phyloP scores from a whole-genome alignment of 1,140 invertebrate species.

The Sitophilus oryzae region DNA sequence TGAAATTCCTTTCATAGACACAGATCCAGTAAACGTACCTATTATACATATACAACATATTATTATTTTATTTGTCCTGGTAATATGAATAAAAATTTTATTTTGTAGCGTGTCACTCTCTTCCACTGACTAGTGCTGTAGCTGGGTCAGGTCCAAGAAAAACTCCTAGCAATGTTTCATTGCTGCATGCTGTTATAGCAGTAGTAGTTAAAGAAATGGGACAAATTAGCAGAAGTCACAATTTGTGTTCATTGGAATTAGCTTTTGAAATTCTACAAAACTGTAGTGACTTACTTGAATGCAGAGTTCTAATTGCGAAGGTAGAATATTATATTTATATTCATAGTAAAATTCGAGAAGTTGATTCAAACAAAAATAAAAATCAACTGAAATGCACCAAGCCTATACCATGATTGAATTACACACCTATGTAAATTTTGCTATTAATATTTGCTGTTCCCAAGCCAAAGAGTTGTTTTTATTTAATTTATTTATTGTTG shows the following conservation, averaged over 20 bases:
- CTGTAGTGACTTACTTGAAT: constrained; percentile 47
- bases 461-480: too few species aligned
- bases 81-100: constrained; percentile 3
- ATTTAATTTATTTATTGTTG: too few species aligned
- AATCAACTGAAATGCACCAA: too few species aligned
- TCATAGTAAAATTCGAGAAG: too few species aligned
- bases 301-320: constrained; percentile 49
- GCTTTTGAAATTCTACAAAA: constrained; percentile 49
- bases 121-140: constrained; percentile 48
- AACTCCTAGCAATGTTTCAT: constrained; percentile 47
- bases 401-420: too few species aligned
- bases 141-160: constrained; percentile 50
- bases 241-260: constrained; percentile 44
- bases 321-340: too few species aligned
- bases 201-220: constrained; percentile 49
- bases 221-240: constrained; percentile 42
- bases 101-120: constrained; percentile 47
- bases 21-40: not conserved
- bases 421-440: too few species aligned
- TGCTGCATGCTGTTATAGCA: constrained; percentile 48
- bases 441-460: too few species aligned
- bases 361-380: too few species aligned
- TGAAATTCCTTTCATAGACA: too few species aligned
- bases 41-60: not conserved
- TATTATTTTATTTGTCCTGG: not conserved